Evolutionary conservation across 2,888 invertebrate genomes (phyloP).

Genomic region (Phalera bucephala): DNA sequence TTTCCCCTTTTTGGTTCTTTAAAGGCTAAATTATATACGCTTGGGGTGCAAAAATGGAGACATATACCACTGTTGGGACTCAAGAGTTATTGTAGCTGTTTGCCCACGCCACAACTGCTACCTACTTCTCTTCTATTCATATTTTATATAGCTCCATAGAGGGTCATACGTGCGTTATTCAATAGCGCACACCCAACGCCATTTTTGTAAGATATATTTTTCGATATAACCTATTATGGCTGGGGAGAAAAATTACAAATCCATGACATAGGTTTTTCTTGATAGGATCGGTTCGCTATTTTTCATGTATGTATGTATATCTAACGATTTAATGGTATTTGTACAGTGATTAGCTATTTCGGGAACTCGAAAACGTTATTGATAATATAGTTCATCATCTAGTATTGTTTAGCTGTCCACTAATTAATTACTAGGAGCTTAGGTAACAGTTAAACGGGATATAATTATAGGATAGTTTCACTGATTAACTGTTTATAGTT

Average conservation of each 20-base stretch:
- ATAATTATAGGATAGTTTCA: too few species aligned
- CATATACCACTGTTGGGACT: slow-evolving; percentile 72
- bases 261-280: slow-evolving; percentile 52
- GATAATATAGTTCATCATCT: too few species aligned
- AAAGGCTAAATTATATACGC: slow-evolving; percentile 77
- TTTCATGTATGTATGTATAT: not conserved
- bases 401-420: too few species aligned
- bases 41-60: slow-evolving; percentile 73
- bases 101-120: slow-evolving; percentile 47
- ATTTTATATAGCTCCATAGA: slow-evolving; percentile 53
- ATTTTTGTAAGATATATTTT: slow-evolving; percentile 41
- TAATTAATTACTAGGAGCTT: too few species aligned
- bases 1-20: slow-evolving; percentile 72
- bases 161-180: slow-evolving; percentile 60
- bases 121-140: slow-evolving; percentile 61
- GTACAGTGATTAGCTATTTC: too few species aligned
- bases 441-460: too few species aligned
- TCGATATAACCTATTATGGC: slow-evolving; percentile 53
- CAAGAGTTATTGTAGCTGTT: slow-evolving; percentile 61
- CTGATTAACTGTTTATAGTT: too few species aligned
- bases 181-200: slow-evolving; percentile 41
- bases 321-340: too few species aligned
- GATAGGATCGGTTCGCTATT: slow-evolving; percentile 22
- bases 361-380: too few species aligned
- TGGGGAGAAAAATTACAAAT: slow-evolving; percentile 52